Conservation (phyloP, 2,888 invertebrate genomes). For the Exephanes ischioxanthus region DNA sequence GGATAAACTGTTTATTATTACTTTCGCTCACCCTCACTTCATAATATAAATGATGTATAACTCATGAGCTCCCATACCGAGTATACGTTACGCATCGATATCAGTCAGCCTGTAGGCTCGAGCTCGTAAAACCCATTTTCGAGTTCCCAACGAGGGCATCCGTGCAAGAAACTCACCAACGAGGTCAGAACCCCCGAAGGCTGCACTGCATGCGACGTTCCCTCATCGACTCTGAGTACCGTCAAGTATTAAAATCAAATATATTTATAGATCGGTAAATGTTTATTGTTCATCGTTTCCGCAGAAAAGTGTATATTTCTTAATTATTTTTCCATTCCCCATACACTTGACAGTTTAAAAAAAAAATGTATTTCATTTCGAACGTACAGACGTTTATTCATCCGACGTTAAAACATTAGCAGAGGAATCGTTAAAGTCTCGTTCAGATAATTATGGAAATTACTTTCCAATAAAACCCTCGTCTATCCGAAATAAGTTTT, state of each 20-base stretch:
- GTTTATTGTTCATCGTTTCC: neutral
- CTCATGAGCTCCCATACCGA: slow-evolving; percentile 27
- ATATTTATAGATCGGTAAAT: neutral
- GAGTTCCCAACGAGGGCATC: slow-evolving; percentile 34
- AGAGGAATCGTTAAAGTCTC: neutral
- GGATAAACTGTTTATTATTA: slow-evolving; percentile 82
- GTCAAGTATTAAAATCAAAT: neutral
- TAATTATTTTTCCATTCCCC: neutral
- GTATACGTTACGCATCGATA: slow-evolving; percentile 70
- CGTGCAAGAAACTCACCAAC: neutral
- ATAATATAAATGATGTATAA: slow-evolving; percentile 38
- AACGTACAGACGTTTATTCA: no score
- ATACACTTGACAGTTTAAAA: neutral
- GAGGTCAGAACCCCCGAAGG: neutral
- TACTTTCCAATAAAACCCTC: neutral
- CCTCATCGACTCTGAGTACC: neutral
- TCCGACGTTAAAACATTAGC: neutral
- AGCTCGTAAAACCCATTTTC: slow-evolving; percentile 74
- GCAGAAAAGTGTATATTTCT: neutral
- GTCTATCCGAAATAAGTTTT: neutral
- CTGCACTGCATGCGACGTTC: neutral
- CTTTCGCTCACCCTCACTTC: slow-evolving; percentile 67
- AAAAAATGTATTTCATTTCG: no score
- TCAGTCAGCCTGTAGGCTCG: slow-evolving; percentile 71
- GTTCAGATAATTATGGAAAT: neutral